Conservation (phyloP, 2,888 invertebrate genomes). For the Lepas anatifera region DNA sequence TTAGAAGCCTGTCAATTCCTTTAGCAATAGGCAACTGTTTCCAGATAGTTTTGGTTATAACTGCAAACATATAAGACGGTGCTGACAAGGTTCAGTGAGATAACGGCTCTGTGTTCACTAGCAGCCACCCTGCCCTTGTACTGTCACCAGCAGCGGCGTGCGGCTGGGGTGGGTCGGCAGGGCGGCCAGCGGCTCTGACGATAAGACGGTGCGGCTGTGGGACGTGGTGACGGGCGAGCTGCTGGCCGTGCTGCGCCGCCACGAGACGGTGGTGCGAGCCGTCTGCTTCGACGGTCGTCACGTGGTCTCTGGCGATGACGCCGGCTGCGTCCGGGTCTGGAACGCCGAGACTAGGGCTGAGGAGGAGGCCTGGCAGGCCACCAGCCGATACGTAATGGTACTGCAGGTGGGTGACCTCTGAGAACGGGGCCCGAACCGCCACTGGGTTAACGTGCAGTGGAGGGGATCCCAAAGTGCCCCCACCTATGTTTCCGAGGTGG, state of each 20-base stretch:
- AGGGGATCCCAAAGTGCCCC: too few relatives aligned
- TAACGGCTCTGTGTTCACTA: too few relatives aligned
- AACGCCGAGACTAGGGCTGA: neutral
- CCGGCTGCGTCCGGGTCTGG: neutral
- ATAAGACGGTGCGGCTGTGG: neutral
- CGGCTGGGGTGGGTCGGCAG: too few relatives aligned
- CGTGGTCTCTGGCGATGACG: neutral
- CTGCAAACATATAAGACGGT: too few relatives aligned
- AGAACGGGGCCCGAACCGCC: neutral
- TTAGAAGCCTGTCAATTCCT: too few relatives aligned
- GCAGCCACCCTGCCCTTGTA: too few relatives aligned
- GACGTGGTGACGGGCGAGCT: neutral
- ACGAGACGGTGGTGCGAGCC: neutral
- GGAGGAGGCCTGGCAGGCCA: neutral
- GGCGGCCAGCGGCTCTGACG: neutral
- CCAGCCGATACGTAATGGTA: neutral
- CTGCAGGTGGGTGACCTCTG: neutral
- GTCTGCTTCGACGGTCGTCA: neutral
- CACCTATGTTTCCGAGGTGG: too few relatives aligned
- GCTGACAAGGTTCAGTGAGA: too few relatives aligned
- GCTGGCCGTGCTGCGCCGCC: neutral
- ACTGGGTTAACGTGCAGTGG: too few relatives aligned
- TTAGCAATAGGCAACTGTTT: too few relatives aligned
- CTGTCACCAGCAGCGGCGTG: too few relatives aligned
- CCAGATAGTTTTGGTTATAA: too few relatives aligned